Evolutionary conservation across 2,797 vertebrate genomes (phyloP), one percentile per base, ranked within the genome.

Genomic region (Platyrinchus mystaceus): DNA sequence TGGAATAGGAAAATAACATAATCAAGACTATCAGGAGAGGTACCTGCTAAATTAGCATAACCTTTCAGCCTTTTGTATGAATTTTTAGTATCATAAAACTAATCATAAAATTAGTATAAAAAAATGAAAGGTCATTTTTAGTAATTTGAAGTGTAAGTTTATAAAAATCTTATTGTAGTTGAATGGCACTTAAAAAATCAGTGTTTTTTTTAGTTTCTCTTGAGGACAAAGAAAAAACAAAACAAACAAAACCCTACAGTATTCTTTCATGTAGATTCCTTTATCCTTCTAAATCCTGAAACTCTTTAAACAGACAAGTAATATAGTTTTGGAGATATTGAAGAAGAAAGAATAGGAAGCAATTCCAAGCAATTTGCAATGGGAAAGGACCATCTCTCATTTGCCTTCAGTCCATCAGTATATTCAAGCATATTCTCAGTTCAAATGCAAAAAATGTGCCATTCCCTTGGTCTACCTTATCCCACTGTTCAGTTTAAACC

Each of bases 1-100:
- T 85, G 27, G 19, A 55, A 59, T 53, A 82, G 50, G 80, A 87
- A 96, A 90, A 87, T 81, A 92, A 50, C 59, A 59, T 87, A 70
- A 95, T 94, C 91, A 89, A 53, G 71, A 87, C 22, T 44, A 86
- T 30, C 23, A 63, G 39, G 41, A 77, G 14, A 87, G 15, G 22
- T 67, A 55, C 22, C 13, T 87, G 22, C 10, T 39, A 83, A 95
- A 92, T 78, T 95, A 88, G 13, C 30, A 80, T 52, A 86, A 73
- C 19, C 14, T 58, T 44, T 23, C 7, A 86, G 49, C 8, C 19
- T 69, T 91, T 91, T 71, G 12, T 60, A 58, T 24, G 52, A 46
- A 55, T 70, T 81, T 82, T 77, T 85, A 39, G 5, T 56, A 47
- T 26, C 34, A 64, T 52, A 84, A 62, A 85, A 47, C 17, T 39